phyloP scores from a whole-genome alignment of 2,797 vertebrate genomes.

The Ptychobarbus kaznakovi region DNA sequence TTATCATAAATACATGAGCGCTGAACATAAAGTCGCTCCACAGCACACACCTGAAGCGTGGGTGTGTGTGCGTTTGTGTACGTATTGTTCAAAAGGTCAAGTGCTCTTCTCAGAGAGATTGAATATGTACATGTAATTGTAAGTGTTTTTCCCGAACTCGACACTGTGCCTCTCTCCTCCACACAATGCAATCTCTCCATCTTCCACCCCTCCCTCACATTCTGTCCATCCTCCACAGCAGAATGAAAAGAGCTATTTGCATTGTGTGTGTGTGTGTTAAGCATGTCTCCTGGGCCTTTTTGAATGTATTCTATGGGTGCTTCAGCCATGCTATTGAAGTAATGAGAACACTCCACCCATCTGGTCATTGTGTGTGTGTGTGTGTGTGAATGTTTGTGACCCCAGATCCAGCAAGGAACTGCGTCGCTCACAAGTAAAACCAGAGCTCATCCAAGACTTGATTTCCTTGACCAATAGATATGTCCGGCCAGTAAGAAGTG shows the following conservation, averaged over 20 bases:
- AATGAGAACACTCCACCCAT: conserved; percentile 76
- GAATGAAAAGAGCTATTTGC: conserved; percentile 52
- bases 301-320: conserved; percentile 73
- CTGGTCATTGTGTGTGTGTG: conserved; percentile 73
- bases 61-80: conserved; percentile 16
- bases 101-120: conserved; percentile 46
- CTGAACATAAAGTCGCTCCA: conserved; percentile 8
- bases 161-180: conserved; percentile 44
- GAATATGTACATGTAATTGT: conserved; percentile 51
- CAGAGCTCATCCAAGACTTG: conserved; percentile 33
- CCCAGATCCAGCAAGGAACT: neutral
- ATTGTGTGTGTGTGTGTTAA: conserved; percentile 46
- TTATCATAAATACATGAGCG: conserved; percentile 9
- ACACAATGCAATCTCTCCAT: conserved; percentile 52
- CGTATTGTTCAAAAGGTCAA: conserved; percentile 50
- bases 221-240: conserved; percentile 53
- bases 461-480: conserved; percentile 26
- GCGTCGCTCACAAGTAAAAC: neutral
- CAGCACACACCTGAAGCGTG: conserved; percentile 26
- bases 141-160: conserved; percentile 37
- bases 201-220: conserved; percentile 46
- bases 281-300: conserved; percentile 64
- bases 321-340: conserved; percentile 75
- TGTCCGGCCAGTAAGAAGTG: neutral
- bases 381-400: conserved; percentile 27